Evolutionary conservation across 2,113 vertebrate species (phyloP).

Genomic region (Rhea pennata): DNA sequence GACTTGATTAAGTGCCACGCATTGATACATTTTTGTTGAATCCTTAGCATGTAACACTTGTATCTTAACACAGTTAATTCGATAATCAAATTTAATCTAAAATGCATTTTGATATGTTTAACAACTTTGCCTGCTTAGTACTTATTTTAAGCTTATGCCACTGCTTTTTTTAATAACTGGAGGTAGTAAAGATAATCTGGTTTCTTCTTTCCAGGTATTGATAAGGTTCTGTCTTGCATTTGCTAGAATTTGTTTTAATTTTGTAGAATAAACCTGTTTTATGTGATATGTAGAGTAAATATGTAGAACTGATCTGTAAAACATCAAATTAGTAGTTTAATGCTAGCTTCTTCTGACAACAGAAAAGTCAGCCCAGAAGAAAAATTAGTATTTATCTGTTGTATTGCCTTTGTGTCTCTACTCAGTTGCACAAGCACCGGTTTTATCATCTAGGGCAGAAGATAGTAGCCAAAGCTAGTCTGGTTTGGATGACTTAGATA

Average conservation of each 20-base stretch:
- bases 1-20: neutral
- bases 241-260: neutral
- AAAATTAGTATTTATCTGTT: neutral
- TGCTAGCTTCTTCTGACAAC: accelerated
- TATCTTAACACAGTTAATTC: neutral
- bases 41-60: neutral
- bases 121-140: neutral
- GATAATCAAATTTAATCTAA: neutral
- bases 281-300: too few relatives aligned
- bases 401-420: neutral
- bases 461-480: neutral
- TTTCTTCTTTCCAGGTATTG: neutral
- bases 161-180: neutral
- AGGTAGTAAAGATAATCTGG: too few relatives aligned
- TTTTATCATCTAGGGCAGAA: neutral
- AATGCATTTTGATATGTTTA: neutral
- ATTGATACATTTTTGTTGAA: neutral
- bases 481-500: neutral
- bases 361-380: too few relatives aligned
- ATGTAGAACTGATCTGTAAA: neutral
- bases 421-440: neutral
- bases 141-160: neutral
- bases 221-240: neutral
- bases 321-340: neutral
- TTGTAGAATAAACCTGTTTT: neutral